Percentiles rank a stretch among this genome's conserved stretches.
Evolutionary conservation across 2,888 invertebrate species (phyloP).

Genomic region (Auanema freiburgensis): DNA sequence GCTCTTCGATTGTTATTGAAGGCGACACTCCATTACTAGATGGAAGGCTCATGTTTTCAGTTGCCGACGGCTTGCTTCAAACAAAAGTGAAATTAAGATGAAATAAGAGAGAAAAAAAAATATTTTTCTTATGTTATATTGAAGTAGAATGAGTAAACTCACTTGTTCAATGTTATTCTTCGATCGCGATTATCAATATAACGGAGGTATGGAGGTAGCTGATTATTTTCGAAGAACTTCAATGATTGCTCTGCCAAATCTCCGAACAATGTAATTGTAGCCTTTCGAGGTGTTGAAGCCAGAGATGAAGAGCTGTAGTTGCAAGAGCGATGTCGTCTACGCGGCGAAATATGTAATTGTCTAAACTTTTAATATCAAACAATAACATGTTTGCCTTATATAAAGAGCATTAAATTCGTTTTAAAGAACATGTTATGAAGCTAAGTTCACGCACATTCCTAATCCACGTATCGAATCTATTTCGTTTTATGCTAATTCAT

Average conservation of each 20-base stretch:
- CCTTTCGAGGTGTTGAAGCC: constrained; percentile 10
- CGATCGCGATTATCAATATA: constrained; percentile 9
- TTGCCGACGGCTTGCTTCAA: not conserved
- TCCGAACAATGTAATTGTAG: not conserved
- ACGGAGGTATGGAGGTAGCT: constrained; percentile 16
- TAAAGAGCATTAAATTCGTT: no score
- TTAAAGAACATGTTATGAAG: no score
- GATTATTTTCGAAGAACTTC: constrained; percentile 15
- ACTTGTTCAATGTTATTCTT: constrained; percentile 7
- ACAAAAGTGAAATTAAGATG: not conserved
- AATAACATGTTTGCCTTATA: no score
- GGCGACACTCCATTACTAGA: constrained; percentile 20
- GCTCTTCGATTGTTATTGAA: constrained; percentile 17
- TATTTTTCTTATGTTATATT: constrained; percentile 4
- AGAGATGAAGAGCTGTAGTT: constrained; percentile 11
- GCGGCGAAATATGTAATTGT: constrained; percentile 14
- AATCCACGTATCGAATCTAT: no score
- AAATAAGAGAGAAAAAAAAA: not conserved
- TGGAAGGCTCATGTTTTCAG: not conserved
- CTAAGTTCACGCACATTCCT: no score
- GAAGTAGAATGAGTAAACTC: not conserved
- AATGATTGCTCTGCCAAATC: constrained; percentile 3
- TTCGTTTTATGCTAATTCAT: no score
- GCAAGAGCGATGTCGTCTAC: constrained; percentile 35
- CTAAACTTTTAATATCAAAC: constrained; percentile 3